phyloP scores from a whole-genome alignment of 2,797 vertebrate species.

The Cryptoblepharus egeriae region DNA sequence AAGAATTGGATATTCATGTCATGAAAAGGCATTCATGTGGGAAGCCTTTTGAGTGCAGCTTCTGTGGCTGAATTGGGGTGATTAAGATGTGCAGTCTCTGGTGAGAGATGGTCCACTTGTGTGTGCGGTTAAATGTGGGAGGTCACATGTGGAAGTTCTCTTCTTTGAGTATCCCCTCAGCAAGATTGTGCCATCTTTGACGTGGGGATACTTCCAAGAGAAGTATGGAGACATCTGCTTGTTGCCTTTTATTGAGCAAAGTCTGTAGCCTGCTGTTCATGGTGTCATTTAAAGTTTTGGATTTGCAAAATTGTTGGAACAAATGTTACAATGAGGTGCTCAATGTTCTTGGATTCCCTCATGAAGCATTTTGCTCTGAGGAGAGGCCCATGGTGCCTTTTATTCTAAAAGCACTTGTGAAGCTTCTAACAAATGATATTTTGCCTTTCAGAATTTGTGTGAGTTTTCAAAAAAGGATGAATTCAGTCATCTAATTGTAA shows the following conservation, averaged over 20 bases:
- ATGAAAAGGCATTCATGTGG: background rate
- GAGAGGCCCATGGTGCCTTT: background rate
- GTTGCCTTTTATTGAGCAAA: background rate
- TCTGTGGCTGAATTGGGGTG: background rate
- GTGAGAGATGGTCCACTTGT: too few species aligned
- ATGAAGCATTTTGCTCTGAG: background rate
- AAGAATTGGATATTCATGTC: too few species aligned
- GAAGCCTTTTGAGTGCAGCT: background rate
- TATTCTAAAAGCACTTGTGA: background rate
- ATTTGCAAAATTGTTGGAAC: background rate
- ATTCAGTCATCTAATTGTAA: background rate
- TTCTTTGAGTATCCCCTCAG: background rate
- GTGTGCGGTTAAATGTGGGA: background rate
- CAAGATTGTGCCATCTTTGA: background rate
- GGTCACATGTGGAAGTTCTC: background rate
- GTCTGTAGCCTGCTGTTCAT: background rate
- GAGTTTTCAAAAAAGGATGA: background rate
- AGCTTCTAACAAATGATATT: fast-evolving
- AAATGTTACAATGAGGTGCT: background rate
- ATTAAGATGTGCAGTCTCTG: background rate
- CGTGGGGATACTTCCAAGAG: background rate
- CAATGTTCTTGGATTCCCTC: background rate
- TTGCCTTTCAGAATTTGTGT: background rate
- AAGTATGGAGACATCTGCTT: background rate
- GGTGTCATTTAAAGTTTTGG: background rate